A percentile compares a stretch with the other conserved stretches of the same genome.
phyloP scores from a whole-genome alignment of 2,113 vertebrate genomes.

The Alosa alosa region DNA sequence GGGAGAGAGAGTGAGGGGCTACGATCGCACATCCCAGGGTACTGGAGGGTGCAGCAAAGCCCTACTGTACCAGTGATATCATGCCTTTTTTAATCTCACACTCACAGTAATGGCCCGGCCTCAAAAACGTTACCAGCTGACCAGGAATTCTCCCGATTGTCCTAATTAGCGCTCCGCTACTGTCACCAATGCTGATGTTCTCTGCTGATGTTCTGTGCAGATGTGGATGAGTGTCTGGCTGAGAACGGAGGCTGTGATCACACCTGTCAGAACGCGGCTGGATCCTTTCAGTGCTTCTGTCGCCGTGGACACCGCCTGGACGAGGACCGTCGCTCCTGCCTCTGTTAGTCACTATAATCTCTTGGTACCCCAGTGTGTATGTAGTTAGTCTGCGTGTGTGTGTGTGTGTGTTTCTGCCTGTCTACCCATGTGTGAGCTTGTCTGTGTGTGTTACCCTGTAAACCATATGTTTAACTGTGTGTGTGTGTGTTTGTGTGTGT shows the following conservation, averaged over 20 bases:
- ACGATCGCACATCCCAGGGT: too few species aligned
- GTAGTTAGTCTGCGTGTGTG: background rate
- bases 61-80: too few species aligned
- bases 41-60: too few species aligned
- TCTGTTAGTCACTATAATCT: slow-evolving; percentile 70
- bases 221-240: slow-evolving; percentile 85
- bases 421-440: background rate
- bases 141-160: too few species aligned
- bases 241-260: slow-evolving; percentile 80
- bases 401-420: slow-evolving; percentile 19
- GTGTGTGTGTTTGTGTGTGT: slow-evolving; percentile 42
- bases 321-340: slow-evolving; percentile 78
- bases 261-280: slow-evolving; percentile 80
- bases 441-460: background rate
- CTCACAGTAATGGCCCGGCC: too few species aligned
- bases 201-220: slow-evolving; percentile 63
- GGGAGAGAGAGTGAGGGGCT: too few species aligned
- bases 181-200: background rate
- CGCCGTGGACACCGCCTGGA: slow-evolving; percentile 77
- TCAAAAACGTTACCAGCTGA: too few species aligned
- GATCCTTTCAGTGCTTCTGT: slow-evolving; percentile 88
- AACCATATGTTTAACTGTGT: background rate
- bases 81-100: too few species aligned
- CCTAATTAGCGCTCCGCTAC: too few species aligned
- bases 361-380: background rate